Evolutionary conservation across 2,888 invertebrate genomes (phyloP).

Genomic region (Apamea sordens): DNA sequence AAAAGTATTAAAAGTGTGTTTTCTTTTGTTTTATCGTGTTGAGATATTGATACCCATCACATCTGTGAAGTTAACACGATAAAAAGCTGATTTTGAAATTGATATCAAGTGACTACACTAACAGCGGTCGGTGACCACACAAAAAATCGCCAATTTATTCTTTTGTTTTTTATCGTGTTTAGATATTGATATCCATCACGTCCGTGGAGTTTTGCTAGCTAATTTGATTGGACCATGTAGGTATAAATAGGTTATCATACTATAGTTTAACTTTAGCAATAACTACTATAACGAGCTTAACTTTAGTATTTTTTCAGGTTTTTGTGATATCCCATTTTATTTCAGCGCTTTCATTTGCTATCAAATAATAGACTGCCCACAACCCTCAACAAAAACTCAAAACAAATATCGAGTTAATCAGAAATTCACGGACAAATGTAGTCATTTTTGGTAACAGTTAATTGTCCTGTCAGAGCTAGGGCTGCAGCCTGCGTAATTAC

Average conservation of each 20-base stretch:
- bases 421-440: constrained; percentile 51
- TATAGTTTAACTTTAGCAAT: background rate
- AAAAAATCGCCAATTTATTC: too few species aligned
- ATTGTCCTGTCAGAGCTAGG: constrained; percentile 74
- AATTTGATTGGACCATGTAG: background rate
- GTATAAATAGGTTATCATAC: background rate
- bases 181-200: too few species aligned
- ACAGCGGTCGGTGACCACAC: too few species aligned
- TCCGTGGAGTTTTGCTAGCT: background rate
- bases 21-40: background rate
- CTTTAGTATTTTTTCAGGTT: background rate
- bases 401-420: constrained; percentile 49
- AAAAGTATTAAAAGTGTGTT: too few species aligned
- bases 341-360: background rate
- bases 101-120: too few species aligned
- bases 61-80: too few species aligned
- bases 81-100: too few species aligned
- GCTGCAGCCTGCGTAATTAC: constrained; percentile 74
- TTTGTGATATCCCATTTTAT: background rate
- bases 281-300: background rate
- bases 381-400: constrained; percentile 22
- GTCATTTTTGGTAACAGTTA: constrained; percentile 73
- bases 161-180: too few species aligned
- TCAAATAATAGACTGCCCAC: constrained; percentile 1
- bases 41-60: too few species aligned